Conservation (phyloP, 2,113 vertebrate genomes). For the Oryzias woworae region DNA sequence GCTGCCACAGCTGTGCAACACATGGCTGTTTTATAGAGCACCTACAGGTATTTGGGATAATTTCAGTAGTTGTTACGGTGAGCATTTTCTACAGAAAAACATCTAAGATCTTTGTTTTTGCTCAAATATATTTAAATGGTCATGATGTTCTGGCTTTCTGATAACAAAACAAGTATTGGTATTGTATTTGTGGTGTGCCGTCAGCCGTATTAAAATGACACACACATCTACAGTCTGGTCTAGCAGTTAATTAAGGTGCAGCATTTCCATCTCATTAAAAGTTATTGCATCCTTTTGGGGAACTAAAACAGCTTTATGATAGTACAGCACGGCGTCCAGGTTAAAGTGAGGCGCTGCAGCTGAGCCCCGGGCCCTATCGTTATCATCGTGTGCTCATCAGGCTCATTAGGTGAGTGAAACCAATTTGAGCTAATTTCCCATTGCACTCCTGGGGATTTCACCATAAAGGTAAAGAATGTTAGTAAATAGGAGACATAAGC, state of each 20-base stretch:
- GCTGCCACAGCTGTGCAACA: slow-evolving; percentile 58
- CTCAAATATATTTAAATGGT: neutral
- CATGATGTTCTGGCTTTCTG: neutral
- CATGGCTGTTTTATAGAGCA: slow-evolving; percentile 58
- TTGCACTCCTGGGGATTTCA: slow-evolving; percentile 39
- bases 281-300: slow-evolving; percentile 53
- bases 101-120: neutral
- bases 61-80: slow-evolving; percentile 58
- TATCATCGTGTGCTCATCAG: slow-evolving; percentile 33
- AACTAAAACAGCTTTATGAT: slow-evolving; percentile 44
- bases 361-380: slow-evolving; percentile 40
- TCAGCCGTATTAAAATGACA: neutral
- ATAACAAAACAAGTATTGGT: neutral
- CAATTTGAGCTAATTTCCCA: slow-evolving; percentile 66
- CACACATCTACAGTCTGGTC: slow-evolving; percentile 9
- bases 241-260: slow-evolving; percentile 14
- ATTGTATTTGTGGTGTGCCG: too few relatives aligned
- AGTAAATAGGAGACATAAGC: slow-evolving; percentile 49
- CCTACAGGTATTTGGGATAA: slow-evolving; percentile 71
- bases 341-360: slow-evolving; percentile 21
- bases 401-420: slow-evolving; percentile 41
- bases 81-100: slow-evolving; percentile 31
- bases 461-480: slow-evolving; percentile 50
- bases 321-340: slow-evolving; percentile 36
- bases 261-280: slow-evolving; percentile 45